These are phyloP conservation scores for Physella acuta DNA, from an alignment of 1,140 invertebrate species.

Conservation along the genomic window DNA sequence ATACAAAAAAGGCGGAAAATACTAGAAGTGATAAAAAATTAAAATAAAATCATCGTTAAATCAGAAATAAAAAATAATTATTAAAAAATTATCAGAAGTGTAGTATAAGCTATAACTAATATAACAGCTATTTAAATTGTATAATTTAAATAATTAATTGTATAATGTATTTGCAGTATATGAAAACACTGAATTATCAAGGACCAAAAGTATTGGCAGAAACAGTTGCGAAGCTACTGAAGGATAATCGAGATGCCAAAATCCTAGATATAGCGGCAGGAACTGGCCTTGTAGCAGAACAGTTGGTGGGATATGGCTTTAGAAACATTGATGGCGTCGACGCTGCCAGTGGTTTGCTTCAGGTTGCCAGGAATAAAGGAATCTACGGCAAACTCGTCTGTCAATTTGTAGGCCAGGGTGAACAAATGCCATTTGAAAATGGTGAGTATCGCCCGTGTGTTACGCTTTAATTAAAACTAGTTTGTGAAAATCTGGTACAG, in stretches of 20 bases:
- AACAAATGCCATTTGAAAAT: constrained; percentile 2
- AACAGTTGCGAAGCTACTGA: neutral
- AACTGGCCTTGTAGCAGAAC: neutral
- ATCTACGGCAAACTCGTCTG: constrained; percentile 5
- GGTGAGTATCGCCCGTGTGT: too few relatives aligned
- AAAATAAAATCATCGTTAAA: too few relatives aligned
- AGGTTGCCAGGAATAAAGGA: neutral
- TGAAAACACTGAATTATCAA: neutral
- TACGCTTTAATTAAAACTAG: too few relatives aligned
- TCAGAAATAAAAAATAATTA: too few relatives aligned
- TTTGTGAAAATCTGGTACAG: too few relatives aligned
- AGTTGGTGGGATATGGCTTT: neutral
- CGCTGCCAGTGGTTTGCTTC: constrained; percentile 1
- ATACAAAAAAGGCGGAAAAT: too few relatives aligned
- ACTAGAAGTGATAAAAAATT: too few relatives aligned
- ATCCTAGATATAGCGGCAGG: constrained; percentile 11
- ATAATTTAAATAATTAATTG: too few relatives aligned
- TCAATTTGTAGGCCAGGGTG: constrained; percentile 5
- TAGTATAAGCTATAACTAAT: too few relatives aligned
- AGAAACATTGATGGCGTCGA: constrained; percentile 7
- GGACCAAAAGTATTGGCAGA: neutral
- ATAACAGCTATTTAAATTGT: too few relatives aligned
- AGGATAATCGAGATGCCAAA: constrained; percentile 9
- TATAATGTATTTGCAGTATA: constrained; percentile 3
- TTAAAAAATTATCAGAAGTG: too few relatives aligned